Evolutionary conservation across 2,888 invertebrate species (phyloP), one percentile per base, ranked within the genome.

Genomic region (Rhagonycha lutea): DNA sequence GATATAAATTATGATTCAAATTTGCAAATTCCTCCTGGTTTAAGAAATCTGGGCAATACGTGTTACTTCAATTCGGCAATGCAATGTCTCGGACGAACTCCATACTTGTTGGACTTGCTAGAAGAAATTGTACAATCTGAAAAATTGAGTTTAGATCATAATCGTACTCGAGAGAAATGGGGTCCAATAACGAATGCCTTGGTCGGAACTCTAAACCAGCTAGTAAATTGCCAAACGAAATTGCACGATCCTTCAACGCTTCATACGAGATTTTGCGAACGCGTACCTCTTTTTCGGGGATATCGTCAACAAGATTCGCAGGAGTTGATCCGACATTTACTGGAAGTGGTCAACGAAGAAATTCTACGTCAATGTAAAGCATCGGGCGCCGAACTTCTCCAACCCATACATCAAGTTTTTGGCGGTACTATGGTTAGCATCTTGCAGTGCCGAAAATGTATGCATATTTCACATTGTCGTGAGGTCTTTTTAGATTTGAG

Each of bases 281-380:
- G 93, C 81, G 90, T 93, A 84, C 94, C 95, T 0, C 94, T 97
- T 86, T 98, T 98, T 87, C 94, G 94, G 71, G 97, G 97, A 10
- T 96, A 95, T 3, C 96, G 97, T 83, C 98, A 99, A 85, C 99
- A 99, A 85, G 99, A 99, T 86, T 94, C 98, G 0, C 99, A 99
- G 84, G 99, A 99, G 87, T 89, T 99, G 73, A 90, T 99, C 14
- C 89, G 98, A 71, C 96, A 96, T 88, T 88, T 99, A 68, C 89
- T 99, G 69, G 98, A 99, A 87, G 94, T 94, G 79, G 95, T 98
- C 80, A 92, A 93, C 80, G 92, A 92, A 9, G 94, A 93, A 84
- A 93, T 93, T 82, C 89, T 93, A 7, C 91, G 96, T 87, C 92
- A 97, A 78, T 96, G 96, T 85, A 95, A 96, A 86, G 88, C 93